Percentiles rank a stretch among this genome's conserved stretches.
phyloP scores from a whole-genome alignment of 2,888 invertebrate species.

The Euzetes globulus region DNA sequence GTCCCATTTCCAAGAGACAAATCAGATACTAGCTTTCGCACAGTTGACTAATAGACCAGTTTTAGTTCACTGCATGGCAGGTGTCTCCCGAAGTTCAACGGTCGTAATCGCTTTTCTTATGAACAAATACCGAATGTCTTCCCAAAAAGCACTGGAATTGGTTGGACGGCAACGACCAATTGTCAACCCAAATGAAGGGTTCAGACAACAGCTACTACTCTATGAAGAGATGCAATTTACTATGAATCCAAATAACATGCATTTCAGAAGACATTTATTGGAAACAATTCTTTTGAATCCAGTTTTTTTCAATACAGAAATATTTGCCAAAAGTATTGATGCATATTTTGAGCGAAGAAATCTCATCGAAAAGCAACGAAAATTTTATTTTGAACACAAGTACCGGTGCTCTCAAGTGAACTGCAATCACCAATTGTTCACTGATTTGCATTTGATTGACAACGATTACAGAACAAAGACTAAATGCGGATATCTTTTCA shows the following conservation, averaged over 20 bases:
- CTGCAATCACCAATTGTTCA: not conserved
- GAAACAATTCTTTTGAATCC: no score
- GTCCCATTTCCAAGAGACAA: not conserved
- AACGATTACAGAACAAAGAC: not conserved
- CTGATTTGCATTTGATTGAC: not conserved
- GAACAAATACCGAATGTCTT: constrained; percentile 51
- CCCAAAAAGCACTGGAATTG: constrained; percentile 58
- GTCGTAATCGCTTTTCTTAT: constrained; percentile 75
- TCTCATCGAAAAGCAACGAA: not conserved
- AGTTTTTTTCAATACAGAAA: no score
- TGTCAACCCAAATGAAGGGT: constrained; percentile 72
- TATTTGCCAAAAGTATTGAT: not conserved
- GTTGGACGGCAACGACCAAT: constrained; percentile 60
- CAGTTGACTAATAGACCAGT: no score
- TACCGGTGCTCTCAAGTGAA: not conserved
- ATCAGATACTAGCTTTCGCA: not conserved
- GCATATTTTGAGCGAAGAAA: not conserved
- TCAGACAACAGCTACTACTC: constrained; percentile 59
- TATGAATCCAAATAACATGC: not conserved
- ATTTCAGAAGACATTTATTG: not conserved
- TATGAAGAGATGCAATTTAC: not conserved
- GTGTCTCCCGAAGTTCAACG: constrained; percentile 73
- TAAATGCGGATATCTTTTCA: not conserved
- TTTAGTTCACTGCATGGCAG: constrained; percentile 84
- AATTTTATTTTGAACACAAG: not conserved